Base-by-base conservation (phyloP, 2,113 vertebrate species). In the Sinocyclocheilus grahami region DNA sequence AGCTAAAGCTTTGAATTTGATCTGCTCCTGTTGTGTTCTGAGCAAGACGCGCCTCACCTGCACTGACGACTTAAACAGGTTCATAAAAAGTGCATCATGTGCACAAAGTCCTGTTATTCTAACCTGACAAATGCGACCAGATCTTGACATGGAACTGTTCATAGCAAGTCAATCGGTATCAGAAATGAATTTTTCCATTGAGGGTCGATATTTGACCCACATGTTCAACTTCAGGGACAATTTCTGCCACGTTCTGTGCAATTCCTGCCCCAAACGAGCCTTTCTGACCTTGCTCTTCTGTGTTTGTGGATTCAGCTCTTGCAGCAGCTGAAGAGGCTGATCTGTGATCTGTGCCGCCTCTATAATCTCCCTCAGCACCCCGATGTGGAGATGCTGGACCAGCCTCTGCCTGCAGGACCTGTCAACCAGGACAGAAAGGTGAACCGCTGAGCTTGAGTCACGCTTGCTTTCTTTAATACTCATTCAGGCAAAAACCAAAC, bases 301-400 rank as follows among this genome's bases (percentile, higher is more conserved):
- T 14, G 16, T 75, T 0, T 75, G 72, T 76, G 24, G 22, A n/a
- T 83, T 2, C 88, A 99, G 98, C 96, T 99, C 62, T 84, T 99
- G 91, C 98, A 99, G 94, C 98, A 99, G 92, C 94, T 99, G 91
- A 99, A 99, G 93, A 94, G 97, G 91, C 97, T 99, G 78, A 98
- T 99, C 90, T 99, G 97, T 11, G 98, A 99, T 92, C 96, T 99
- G 85, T 99, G 98, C 93, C 97, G 98, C 87, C 96, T 99, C 89
- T 99, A 99, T 91, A 99, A 98, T 93, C 97, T 99, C 77, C 98
- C 98, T 37, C 98, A 99, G 85, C 97, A 99, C 86, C 98, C 98
- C 0, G 98, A 99, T 87, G 97, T 99, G 30, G 98, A 99, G 92
- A 99, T 99, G 98, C 92, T 99, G 90, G 98, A 98, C 89, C 98